Base-by-base conservation (phyloP, 2,888 invertebrate genomes). In the Eupithecia inturbata region DNA sequence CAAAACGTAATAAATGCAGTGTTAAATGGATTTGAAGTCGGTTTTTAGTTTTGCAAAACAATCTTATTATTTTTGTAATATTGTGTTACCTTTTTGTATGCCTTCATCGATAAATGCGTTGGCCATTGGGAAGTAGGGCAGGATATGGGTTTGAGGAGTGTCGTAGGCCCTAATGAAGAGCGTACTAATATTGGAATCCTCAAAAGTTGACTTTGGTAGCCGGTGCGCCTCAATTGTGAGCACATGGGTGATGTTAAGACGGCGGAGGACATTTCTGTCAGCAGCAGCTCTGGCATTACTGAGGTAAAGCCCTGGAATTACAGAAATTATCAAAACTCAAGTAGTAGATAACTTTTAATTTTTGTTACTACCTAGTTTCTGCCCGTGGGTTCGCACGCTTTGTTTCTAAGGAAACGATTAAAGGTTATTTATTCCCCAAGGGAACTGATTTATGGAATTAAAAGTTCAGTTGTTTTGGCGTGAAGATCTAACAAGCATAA, bases 71-170 rank as follows among this genome's bases (percentile, higher is more conserved):
- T n/a, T n/a, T 39, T 39, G 14, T 12, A 9, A 0, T 36, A 36
- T 36, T 36, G n/a, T n/a, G n/a, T 41, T 57, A 75, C 75, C 75
- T 33, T 96, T 86, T 93, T 96, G 84, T 95, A 97, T 72, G 88
- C 95, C 93, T 95, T 96, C 91, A n/a, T 91, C 89, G 73, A 94
- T 94, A 79, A 94, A 94, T 14, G 91, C 84, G 82, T 94, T 94
- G 83, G 93, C 89, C 90, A 94, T 91, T 76, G 94, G 94, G 85
- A 94, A 94, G 87, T 92, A 94, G 84, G 92, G 86, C 83, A 94
- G 73, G 81, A 94, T 87, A 85, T 94, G 87, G 86, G 93, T 91
- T 67, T 88, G 82, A 87, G 93, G 91, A 84, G 85, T 85, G 88
- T 94, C 94, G 80, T 89, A 88, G 87, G 94, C 94, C 88, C 92